These are phyloP conservation scores for Arrhamphus sclerolepis DNA, from an alignment of 2,797 vertebrate genomes.

Conservation along the genomic window DNA sequence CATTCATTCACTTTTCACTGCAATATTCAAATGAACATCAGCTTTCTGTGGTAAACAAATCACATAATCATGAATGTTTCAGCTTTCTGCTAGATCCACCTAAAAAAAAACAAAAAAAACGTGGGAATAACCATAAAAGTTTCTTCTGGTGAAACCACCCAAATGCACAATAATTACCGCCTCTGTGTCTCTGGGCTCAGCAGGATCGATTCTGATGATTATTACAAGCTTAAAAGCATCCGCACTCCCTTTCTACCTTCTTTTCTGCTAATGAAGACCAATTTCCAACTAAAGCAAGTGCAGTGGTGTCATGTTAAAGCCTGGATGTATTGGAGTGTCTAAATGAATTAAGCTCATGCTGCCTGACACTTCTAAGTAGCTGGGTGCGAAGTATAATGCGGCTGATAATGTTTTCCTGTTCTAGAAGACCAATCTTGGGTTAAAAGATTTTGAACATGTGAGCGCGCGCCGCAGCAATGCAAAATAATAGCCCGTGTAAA, in stretches of 20 bases:
- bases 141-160: conserved; percentile 51
- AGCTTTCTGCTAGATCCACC: conserved; percentile 27
- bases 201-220: conserved; percentile 47
- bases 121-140: conserved; percentile 55
- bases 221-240: conserved; percentile 61
- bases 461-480: not conserved
- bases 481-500: not conserved
- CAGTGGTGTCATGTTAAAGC: conserved; percentile 45
- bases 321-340: conserved; percentile 35
- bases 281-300: conserved; percentile 51
- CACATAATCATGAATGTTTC: conserved; percentile 43
- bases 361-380: conserved; percentile 36
- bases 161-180: conserved; percentile 27
- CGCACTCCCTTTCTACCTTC: conserved; percentile 45
- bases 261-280: conserved; percentile 47
- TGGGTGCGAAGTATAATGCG: conserved; percentile 24
- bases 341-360: conserved; percentile 54
- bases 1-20: conserved; percentile 22
- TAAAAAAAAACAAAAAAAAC: too few species aligned
- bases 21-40: conserved; percentile 17
- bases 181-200: conserved; percentile 11
- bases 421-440: conserved; percentile 2
- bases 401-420: conserved; percentile 37
- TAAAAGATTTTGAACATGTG: not conserved
- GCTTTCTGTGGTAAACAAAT: conserved; percentile 32